phyloP scores from a whole-genome alignment of 2,888 invertebrate genomes.

The Gastracanthus pulcherrimus region DNA sequence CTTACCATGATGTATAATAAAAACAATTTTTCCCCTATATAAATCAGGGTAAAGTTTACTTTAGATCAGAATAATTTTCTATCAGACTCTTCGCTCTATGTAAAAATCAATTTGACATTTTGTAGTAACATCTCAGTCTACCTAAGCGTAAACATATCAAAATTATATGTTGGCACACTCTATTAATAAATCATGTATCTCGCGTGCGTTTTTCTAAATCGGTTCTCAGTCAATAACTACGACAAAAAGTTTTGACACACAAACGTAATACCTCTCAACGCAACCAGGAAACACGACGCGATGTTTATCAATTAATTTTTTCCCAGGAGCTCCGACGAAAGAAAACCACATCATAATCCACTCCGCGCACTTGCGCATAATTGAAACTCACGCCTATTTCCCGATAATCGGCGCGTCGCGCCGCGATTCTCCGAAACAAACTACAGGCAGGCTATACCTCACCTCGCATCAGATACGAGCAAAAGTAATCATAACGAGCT shows the following conservation, averaged over 20 bases:
- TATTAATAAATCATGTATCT: too few species aligned
- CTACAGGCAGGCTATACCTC: neutral
- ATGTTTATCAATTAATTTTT: constrained; percentile 16
- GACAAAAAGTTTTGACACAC: neutral
- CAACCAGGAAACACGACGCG: neutral
- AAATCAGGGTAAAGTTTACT: too few species aligned
- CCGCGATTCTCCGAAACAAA: neutral
- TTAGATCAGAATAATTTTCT: too few species aligned
- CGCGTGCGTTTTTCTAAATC: neutral
- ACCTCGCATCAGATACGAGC: neutral
- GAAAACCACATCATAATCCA: neutral
- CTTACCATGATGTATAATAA: too few species aligned
- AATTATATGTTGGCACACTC: too few species aligned
- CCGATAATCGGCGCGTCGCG: too few species aligned
- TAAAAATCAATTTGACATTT: too few species aligned
- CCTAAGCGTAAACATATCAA: too few species aligned
- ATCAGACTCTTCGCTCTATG: too few species aligned
- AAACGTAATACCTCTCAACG: neutral
- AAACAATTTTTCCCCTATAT: too few species aligned
- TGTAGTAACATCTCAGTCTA: too few species aligned
- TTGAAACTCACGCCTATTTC: neutral
- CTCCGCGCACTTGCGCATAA: neutral
- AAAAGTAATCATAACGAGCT: neutral
- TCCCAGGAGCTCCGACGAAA: neutral
- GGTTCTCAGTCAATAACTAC: neutral